Percentiles rank a stretch among this genome's conserved stretches.
phyloP scores from a whole-genome alignment of 35 echinoderm and acorn worm genomes.

The Apostichopus japonicus region DNA sequence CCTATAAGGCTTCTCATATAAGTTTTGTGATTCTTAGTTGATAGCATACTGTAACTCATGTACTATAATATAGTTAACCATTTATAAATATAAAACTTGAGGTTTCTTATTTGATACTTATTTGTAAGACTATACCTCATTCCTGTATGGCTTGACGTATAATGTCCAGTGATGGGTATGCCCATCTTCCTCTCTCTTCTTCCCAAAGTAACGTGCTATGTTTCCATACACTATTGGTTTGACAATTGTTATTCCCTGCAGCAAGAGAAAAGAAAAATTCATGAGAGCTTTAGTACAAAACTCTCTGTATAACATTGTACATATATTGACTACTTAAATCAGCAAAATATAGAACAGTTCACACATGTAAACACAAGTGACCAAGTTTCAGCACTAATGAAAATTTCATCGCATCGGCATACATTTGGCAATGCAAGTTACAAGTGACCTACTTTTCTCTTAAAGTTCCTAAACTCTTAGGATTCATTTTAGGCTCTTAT shows the following conservation, averaged over 20 bases:
- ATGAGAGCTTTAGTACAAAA: background rate
- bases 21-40: no score
- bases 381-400: background rate
- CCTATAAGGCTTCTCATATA: constrained; percentile 78
- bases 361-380: background rate
- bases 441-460: no score
- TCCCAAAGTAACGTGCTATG: constrained; percentile 94
- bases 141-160: constrained; percentile 89
- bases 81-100: no score
- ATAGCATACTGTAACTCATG: no score
- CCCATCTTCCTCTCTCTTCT: constrained; percentile 97
- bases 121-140: constrained; percentile 70
- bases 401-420: no score
- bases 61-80: no score
- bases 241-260: constrained; percentile 85
- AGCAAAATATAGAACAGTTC: background rate
- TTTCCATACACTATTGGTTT: constrained; percentile 98
- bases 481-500: no score
- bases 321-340: background rate
- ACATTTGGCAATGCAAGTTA: no score
- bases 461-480: no score
- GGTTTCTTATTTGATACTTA: no score
- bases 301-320: background rate
- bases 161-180: constrained; percentile 98
- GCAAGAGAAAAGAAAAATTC: background rate